Percentiles rank a stretch among this genome's conserved stretches.
These are phyloP conservation scores for Sinotaia quadrata DNA, from an alignment of 2,888 invertebrate species.

Conservation along the genomic window DNA sequence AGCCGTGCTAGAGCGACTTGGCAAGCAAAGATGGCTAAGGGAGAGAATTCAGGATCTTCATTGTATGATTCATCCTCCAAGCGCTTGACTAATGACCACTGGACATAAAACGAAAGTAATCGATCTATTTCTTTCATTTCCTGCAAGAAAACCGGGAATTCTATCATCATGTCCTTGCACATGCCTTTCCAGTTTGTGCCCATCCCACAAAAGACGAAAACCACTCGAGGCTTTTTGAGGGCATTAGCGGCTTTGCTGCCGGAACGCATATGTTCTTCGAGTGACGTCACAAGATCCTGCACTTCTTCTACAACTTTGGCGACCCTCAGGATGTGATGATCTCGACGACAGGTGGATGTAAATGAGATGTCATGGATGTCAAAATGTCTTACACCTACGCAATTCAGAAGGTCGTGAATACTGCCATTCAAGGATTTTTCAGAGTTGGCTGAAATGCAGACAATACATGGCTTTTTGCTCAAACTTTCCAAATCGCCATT, in stretches of 20 bases:
- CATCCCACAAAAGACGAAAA: constrained; percentile 60
- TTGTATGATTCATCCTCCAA: constrained; percentile 36
- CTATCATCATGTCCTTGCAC: constrained; percentile 48
- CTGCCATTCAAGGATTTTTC: constrained; percentile 30
- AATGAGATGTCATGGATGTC: constrained; percentile 37
- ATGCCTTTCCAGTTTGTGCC: constrained; percentile 60
- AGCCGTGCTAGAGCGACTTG: constrained; percentile 47
- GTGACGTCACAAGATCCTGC: constrained; percentile 9
- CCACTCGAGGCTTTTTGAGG: constrained; percentile 24
- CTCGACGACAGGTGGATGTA: constrained; percentile 39
- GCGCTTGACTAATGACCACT: constrained; percentile 39
- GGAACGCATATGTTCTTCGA: constrained; percentile 22
- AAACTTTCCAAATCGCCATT: background rate
- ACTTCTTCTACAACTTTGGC: constrained; percentile 34
- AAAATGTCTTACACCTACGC: constrained; percentile 9
- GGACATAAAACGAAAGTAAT: constrained; percentile 33
- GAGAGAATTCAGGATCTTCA: constrained; percentile 43
- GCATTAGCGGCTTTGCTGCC: constrained; percentile 26
- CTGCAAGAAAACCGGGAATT: constrained; percentile 39
- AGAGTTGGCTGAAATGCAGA: constrained; percentile 37
- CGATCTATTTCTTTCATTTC: constrained; percentile 43
- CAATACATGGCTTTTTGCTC: constrained; percentile 23
- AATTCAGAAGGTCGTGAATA: constrained; percentile 26
- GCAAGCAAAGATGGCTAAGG: constrained; percentile 52
- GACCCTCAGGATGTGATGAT: constrained; percentile 34